Evolutionary conservation across 2,113 vertebrate species (phyloP).

Genomic region (Misgurnus anguillicaudatus): DNA sequence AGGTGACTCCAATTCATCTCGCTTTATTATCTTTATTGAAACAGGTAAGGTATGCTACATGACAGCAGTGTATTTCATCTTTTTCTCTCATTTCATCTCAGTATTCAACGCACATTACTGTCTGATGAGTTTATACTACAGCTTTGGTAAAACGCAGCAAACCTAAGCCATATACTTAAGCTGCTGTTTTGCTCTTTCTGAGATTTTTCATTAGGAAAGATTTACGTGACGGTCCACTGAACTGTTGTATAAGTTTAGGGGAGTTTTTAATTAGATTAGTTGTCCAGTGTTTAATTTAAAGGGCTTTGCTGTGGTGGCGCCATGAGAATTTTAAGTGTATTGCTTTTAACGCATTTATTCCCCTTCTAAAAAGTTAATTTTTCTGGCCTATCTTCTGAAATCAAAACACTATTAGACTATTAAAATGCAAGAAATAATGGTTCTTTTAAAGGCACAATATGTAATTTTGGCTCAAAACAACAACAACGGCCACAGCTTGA

Average conservation of each 20-base stretch:
- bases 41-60: too few relatives aligned
- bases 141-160: neutral
- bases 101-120: slow-evolving; percentile 23
- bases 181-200: slow-evolving; percentile 1
- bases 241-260: neutral
- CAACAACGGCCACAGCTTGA: too few relatives aligned
- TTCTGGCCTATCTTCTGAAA: neutral
- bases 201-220: slow-evolving; percentile 19
- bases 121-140: neutral
- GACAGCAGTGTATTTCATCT: too few relatives aligned
- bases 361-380: slow-evolving; percentile 9
- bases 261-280: slow-evolving; percentile 36
- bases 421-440: too few relatives aligned
- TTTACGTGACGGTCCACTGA: slow-evolving; percentile 10
- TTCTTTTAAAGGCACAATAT: too few relatives aligned
- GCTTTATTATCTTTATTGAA: too few relatives aligned
- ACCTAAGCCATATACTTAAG: slow-evolving; percentile 19
- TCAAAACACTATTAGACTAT: neutral
- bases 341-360: neutral
- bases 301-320: neutral
- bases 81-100: neutral
- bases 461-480: too few relatives aligned
- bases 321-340: neutral
- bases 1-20: too few relatives aligned
- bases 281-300: slow-evolving; percentile 15